These are phyloP conservation scores for Invenusta paracnida DNA, from an alignment of 2,888 invertebrate species.

Conservation along the genomic window DNA sequence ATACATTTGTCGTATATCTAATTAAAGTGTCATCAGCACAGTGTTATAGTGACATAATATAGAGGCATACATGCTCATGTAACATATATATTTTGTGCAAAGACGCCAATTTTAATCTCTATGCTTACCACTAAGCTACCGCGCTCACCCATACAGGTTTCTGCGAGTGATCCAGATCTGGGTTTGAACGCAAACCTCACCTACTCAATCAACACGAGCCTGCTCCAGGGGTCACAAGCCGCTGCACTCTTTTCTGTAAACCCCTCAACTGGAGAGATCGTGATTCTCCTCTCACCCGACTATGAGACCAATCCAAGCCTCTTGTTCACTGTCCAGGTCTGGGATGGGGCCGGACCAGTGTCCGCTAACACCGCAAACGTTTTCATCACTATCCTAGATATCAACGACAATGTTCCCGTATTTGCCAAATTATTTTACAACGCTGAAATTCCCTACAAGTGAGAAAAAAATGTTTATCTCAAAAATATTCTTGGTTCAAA, in stretches of 20 bases:
- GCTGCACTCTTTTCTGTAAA: background rate
- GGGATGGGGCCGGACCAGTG: background rate
- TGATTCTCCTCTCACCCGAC: background rate
- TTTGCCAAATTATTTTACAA: background rate
- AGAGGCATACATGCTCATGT: too few species aligned
- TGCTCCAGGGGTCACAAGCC: background rate
- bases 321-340: background rate
- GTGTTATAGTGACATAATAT: too few species aligned
- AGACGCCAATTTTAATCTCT: too few species aligned
- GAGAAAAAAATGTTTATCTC: too few species aligned
- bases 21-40: too few species aligned
- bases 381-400: background rate
- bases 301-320: background rate
- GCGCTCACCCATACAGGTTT: too few species aligned
- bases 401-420: background rate
- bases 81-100: too few species aligned
- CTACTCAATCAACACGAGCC: background rate
- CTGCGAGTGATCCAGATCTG: background rate
- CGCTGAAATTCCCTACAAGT: background rate
- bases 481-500: too few species aligned
- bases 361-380: background rate
- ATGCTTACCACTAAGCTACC: too few species aligned
- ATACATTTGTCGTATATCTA: too few species aligned
- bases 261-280: background rate
- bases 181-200: background rate